phyloP scores from a whole-genome alignment of 2,113 vertebrate genomes.

The Camelus bactrianus region DNA sequence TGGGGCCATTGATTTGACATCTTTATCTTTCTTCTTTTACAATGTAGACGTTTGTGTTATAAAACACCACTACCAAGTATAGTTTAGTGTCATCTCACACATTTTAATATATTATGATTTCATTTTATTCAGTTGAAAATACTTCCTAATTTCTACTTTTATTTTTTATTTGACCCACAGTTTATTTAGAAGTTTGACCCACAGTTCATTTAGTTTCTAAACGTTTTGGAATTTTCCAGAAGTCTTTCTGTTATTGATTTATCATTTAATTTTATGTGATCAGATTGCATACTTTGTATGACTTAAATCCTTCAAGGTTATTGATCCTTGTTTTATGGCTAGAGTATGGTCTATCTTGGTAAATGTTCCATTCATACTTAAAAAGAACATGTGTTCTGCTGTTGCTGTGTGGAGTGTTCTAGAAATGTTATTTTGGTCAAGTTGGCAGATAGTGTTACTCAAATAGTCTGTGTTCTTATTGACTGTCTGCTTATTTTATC shows the following conservation, averaged over 20 bases:
- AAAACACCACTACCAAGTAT: background rate
- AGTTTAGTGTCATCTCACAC: background rate
- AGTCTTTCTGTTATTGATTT: background rate
- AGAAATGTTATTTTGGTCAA: background rate
- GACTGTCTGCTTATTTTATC: background rate
- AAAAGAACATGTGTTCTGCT: background rate
- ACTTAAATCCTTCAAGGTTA: background rate
- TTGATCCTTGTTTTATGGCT: background rate
- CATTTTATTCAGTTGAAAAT: background rate
- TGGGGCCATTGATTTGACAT: background rate
- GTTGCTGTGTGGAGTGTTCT: background rate
- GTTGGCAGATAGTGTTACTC: background rate
- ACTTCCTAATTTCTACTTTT: background rate
- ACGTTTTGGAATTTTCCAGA: background rate
- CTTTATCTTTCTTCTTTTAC: background rate
- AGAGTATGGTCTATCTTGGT: background rate
- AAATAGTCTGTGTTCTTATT: background rate
- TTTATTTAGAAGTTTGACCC: background rate
- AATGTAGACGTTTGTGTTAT: background rate
- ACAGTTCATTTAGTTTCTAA: background rate
- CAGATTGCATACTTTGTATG: background rate
- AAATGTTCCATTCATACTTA: background rate
- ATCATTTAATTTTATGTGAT: background rate
- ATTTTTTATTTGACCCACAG: background rate
- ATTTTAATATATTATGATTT: background rate